Percentiles rank a stretch among this genome's conserved stretches.
Conservation (phyloP, 1,140 invertebrate species). For the Hypothenemus hampei region DNA sequence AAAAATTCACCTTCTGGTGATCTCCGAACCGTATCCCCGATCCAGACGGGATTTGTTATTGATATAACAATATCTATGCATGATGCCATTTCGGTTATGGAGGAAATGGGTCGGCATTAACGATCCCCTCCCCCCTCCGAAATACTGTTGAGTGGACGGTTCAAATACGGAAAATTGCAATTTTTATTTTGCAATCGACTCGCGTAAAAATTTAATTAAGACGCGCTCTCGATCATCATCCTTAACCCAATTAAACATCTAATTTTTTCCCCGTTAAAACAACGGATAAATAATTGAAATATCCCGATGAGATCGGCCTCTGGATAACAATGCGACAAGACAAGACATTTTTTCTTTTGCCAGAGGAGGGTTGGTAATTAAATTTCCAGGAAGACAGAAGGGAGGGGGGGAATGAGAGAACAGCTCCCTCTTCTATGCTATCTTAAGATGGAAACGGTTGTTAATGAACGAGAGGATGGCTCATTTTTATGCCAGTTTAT, state of each 20-base stretch:
- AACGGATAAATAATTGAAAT: conserved; percentile 28
- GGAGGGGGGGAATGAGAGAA: too few species aligned
- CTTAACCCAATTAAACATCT: conserved; percentile 21
- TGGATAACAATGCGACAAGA: conserved; percentile 19
- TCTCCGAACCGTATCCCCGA: conserved; percentile 10
- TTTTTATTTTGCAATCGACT: too few species aligned
- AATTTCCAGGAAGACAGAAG: too few species aligned
- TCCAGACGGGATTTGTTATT: conserved; percentile 25
- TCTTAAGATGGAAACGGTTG: conserved; percentile 17
- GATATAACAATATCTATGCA: conserved; percentile 28
- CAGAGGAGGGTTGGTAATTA: conserved; percentile 15
- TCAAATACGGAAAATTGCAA: background rate
- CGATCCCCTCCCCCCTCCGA: background rate
- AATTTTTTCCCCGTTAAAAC: conserved; percentile 19
- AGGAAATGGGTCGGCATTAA: conserved; percentile 26
- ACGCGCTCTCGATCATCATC: background rate
- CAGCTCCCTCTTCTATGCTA: too few species aligned
- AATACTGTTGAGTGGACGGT: background rate
- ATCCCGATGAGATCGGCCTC: conserved; percentile 23
- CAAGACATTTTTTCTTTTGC: conserved; percentile 11
- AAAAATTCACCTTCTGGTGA: conserved; percentile 22
- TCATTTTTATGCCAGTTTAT: conserved; percentile 21
- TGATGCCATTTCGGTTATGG: conserved; percentile 28
- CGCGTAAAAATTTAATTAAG: conserved; percentile 6
- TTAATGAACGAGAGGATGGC: conserved; percentile 23